A percentile compares a stretch with the other conserved stretches of the same genome.
Evolutionary conservation across 1,140 invertebrate species (phyloP).

Genomic region (Telenomus remus): DNA sequence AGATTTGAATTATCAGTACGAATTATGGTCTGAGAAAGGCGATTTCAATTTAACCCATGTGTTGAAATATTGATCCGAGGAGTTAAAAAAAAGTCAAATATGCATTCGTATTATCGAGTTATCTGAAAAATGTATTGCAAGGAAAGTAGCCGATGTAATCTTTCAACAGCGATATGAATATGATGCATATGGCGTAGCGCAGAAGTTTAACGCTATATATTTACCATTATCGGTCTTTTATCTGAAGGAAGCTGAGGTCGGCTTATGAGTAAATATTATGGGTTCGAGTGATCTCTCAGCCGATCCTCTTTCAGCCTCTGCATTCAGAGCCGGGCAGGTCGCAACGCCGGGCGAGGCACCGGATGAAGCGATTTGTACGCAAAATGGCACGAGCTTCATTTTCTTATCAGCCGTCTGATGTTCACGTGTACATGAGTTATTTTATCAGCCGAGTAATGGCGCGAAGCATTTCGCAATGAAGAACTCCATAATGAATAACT

Average conservation of each 20-base stretch:
- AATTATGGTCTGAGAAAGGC: no score
- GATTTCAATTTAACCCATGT: no score
- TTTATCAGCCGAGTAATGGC: conserved; percentile 51
- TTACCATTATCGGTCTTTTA: conserved; percentile 27
- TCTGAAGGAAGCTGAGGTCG: conserved; percentile 34
- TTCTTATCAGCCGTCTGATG: conserved; percentile 54
- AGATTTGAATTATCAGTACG: no score
- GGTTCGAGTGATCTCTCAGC: conserved; percentile 50
- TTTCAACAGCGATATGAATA: conserved; percentile 7
- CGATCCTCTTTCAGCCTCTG: conserved; percentile 28
- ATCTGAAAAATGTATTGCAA: conserved; percentile 2
- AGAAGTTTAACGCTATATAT: conserved; percentile 47
- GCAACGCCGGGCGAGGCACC: conserved; percentile 42
- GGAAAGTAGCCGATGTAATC: conserved; percentile 8
- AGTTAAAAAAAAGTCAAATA: background rate
- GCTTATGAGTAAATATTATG: conserved; percentile 42
- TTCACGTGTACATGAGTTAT: conserved; percentile 38
- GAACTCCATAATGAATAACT: conserved; percentile 51
- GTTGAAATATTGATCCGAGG: no score
- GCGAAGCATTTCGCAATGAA: conserved; percentile 60
- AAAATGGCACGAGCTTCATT: conserved; percentile 57
- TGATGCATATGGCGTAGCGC: conserved; percentile 34
- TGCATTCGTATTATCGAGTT: conserved; percentile 12
- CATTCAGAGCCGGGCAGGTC: conserved; percentile 46
- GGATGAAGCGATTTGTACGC: conserved; percentile 58